phyloP scores from a whole-genome alignment of 2,888 invertebrate species.

The Lysandra coridon region DNA sequence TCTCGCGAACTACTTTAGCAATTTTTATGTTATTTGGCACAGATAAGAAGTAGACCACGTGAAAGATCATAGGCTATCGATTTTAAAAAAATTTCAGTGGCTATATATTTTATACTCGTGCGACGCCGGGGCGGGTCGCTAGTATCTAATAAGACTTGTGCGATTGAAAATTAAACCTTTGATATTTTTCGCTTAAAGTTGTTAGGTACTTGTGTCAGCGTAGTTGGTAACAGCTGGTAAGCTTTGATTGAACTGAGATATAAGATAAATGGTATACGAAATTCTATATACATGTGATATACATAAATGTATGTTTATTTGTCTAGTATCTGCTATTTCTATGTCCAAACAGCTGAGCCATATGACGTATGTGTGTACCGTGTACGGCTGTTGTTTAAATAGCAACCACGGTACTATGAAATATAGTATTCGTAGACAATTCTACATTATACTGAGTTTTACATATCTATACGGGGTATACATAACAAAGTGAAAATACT shows the following conservation, averaged over 20 bases:
- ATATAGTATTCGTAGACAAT: not conserved
- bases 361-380: not conserved
- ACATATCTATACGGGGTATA: not conserved
- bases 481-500: no score
- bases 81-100: no score
- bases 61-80: no score
- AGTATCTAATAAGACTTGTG: not conserved
- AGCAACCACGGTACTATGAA: not conserved
- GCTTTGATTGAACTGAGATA: not conserved
- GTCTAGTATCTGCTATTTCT: not conserved
- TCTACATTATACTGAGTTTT: not conserved
- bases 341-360: not conserved
- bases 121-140: no score
- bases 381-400: not conserved
- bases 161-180: not conserved
- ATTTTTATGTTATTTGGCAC: no score
- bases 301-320: not conserved
- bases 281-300: not conserved
- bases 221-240: not conserved
- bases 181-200: not conserved
- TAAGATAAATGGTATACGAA: not conserved
- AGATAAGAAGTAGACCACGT: no score
- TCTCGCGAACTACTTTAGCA: no score
- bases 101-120: no score
- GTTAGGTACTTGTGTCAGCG: not conserved